Evolutionary conservation across 1,140 invertebrate genomes (phyloP), one percentile per base, ranked within the genome.

Genomic region (Pygmarrhopalites habei): DNA sequence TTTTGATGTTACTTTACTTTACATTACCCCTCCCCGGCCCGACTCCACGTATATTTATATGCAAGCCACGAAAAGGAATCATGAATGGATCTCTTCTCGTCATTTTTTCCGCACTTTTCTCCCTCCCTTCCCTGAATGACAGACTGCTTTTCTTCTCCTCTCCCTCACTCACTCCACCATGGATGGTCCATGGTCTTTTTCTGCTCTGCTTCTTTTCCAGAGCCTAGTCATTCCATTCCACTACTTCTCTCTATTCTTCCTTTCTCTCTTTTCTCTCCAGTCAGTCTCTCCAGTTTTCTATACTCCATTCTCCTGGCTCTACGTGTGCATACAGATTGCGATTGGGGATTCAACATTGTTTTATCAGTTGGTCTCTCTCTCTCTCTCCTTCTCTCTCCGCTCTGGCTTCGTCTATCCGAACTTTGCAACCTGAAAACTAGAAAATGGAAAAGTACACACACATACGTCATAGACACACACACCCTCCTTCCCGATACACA

Each of bases 331-430:
- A 28, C n/a, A 60, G 58, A 60, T 49, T 60, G 2, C 58, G 44
- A 61, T 61, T 61, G 59, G 59, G 59, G 49, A 61, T 61, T 61
- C 51, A 51, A 61, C 51, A 39, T 61, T 51, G 51, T 61, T 61
- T 60, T 53, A 35, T 25, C 43, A 29, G 28, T 60, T 60, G 25
- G 35, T 61, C 39, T 17, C 32, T 55, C 25, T 39, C 4, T 2
- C 49, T 52, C 49, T 35, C 5, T 52, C 10, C 7, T 28, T 30
- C 10, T 26, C 35, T 43, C 17, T 43, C 25, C 44, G 39, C 25
- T 17, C 19, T 47, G 4, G 4, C 19, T 58, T 41, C 41, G n/a
- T 44, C 44, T 44, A 43, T 58, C 21, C 43, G n/a, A 29, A 26
- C 29, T 59, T 30, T 46, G 44, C 4, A 39, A 39, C 10, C 7